Evolutionary conservation across 2,797 vertebrate species (phyloP).

Genomic region (Neosilurus hyrtlii): DNA sequence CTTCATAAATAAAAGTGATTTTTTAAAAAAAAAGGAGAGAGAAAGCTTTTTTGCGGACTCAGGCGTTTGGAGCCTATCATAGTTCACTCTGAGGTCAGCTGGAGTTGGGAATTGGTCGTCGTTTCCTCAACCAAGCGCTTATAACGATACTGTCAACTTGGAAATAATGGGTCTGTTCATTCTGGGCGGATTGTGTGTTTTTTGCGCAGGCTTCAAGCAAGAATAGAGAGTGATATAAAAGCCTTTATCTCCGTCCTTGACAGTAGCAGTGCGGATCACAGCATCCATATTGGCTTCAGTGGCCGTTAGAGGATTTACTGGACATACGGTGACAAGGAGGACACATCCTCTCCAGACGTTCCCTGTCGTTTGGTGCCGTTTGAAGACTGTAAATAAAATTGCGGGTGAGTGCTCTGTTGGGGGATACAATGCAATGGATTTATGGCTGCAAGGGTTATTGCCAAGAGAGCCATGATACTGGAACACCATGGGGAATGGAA

Average conservation of each 20-base stretch:
- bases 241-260: constrained; percentile 63
- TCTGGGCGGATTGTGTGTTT: not conserved
- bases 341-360: constrained; percentile 70
- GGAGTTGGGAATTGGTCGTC: not conserved
- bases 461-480: constrained; percentile 27
- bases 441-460: constrained; percentile 33
- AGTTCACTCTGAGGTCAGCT: constrained; percentile 17
- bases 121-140: not conserved
- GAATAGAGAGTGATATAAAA: constrained; percentile 53
- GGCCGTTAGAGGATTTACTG: constrained; percentile 69
- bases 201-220: constrained; percentile 5
- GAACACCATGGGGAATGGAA: constrained; percentile 29
- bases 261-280: constrained; percentile 57
- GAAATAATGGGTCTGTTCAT: constrained; percentile 12
- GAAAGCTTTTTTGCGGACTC: not conserved
- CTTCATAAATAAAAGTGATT: not conserved
- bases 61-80: not conserved
- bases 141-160: constrained; percentile 21
- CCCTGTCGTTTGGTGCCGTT: constrained; percentile 62
- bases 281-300: constrained; percentile 66
- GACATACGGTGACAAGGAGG: constrained; percentile 67
- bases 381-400: constrained; percentile 73
- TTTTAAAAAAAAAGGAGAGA: not conserved
- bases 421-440: constrained; percentile 55
- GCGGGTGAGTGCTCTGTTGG: constrained; percentile 67